Evolutionary conservation across 1,140 invertebrate species (phyloP).

Genomic region (Drosophila sucinea): DNA sequence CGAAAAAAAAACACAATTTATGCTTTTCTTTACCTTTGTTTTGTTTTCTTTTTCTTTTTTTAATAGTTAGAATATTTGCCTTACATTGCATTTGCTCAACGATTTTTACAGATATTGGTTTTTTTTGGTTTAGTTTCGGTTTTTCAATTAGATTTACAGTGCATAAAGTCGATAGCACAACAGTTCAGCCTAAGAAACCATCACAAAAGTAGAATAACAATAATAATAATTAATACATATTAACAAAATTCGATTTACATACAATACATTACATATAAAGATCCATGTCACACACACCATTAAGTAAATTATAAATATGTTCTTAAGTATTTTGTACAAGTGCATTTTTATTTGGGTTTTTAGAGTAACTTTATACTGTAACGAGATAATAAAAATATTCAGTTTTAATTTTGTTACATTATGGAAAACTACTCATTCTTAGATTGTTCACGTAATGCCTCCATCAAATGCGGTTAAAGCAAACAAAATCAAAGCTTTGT

Average conservation of each 20-base stretch:
- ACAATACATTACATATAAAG: slow-evolving; percentile 41
- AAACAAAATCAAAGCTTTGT: slow-evolving; percentile 48
- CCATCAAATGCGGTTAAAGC: slow-evolving; percentile 14
- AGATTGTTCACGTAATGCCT: slow-evolving; percentile 43
- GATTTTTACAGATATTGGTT: slow-evolving; percentile 48
- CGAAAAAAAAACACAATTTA: slow-evolving; percentile 37
- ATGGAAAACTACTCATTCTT: slow-evolving; percentile 26
- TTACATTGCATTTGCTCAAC: slow-evolving; percentile 55
- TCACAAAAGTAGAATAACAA: slow-evolving; percentile 75
- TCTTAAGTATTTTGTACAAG: slow-evolving; percentile 55
- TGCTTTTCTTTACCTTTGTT: slow-evolving; percentile 31
- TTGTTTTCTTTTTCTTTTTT: slow-evolving; percentile 11
- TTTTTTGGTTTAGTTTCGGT: slow-evolving; percentile 1
- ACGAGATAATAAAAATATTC: slow-evolving; percentile 35
- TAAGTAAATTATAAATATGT: slow-evolving; percentile 35
- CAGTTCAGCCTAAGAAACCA: slow-evolving; percentile 80
- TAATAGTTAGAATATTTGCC: slow-evolving; percentile 71
- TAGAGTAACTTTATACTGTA: slow-evolving; percentile 23
- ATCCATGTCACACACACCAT: slow-evolving; percentile 10
- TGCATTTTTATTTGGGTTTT: slow-evolving; percentile 21
- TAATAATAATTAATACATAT: slow-evolving; percentile 60
- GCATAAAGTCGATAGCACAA: slow-evolving; percentile 51
- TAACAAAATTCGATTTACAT: slow-evolving; percentile 51
- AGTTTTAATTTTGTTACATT: slow-evolving; percentile 23
- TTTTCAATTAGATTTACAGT: slow-evolving; percentile 66